Percentiles rank a stretch among this genome's conserved stretches.
These are phyloP conservation scores for Ceyx margarethae DNA, from an alignment of 2,113 vertebrate genomes.

Conservation along the genomic window DNA sequence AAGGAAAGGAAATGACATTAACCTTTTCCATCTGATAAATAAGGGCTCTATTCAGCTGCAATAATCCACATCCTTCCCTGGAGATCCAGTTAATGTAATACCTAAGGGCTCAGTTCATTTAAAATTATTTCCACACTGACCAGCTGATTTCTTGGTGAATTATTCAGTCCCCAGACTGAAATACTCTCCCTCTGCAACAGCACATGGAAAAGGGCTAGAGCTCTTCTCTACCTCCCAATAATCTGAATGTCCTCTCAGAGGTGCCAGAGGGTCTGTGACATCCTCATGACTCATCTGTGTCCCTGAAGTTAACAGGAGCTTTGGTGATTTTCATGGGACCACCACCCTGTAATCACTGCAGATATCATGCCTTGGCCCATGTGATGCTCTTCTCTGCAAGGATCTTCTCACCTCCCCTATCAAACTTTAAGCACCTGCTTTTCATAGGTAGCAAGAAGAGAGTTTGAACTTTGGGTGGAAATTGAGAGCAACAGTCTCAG, in stretches of 20 bases:
- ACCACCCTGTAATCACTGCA: neutral
- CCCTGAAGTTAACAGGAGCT: neutral
- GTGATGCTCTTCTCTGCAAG: neutral
- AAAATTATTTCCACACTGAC: slow-evolving; percentile 52
- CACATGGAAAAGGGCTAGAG: neutral
- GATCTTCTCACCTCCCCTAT: neutral
- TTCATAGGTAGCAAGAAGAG: neutral
- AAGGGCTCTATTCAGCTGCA: slow-evolving; percentile 61
- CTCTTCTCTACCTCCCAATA: neutral
- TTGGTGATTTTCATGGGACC: neutral
- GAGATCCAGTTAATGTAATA: slow-evolving; percentile 59
- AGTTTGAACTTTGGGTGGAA: neutral
- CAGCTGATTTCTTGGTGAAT: slow-evolving; percentile 59
- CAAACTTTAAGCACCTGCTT: neutral
- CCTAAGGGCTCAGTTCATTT: slow-evolving; percentile 49
- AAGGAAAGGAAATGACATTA: slow-evolving; percentile 64
- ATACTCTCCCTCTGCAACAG: neutral
- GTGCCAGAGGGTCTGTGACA: neutral
- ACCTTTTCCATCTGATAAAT: slow-evolving; percentile 71
- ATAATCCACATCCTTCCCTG: slow-evolving; percentile 60
- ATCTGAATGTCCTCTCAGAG: neutral
- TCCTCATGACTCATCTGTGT: neutral
- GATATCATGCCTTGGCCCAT: neutral
- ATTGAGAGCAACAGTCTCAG: neutral
- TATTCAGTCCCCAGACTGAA: slow-evolving; percentile 12